Percentiles rank a stretch among this genome's conserved stretches.
These are phyloP conservation scores for Ginglymostoma cirratum DNA, from an alignment of 2,113 vertebrate species.

Conservation along the genomic window DNA sequence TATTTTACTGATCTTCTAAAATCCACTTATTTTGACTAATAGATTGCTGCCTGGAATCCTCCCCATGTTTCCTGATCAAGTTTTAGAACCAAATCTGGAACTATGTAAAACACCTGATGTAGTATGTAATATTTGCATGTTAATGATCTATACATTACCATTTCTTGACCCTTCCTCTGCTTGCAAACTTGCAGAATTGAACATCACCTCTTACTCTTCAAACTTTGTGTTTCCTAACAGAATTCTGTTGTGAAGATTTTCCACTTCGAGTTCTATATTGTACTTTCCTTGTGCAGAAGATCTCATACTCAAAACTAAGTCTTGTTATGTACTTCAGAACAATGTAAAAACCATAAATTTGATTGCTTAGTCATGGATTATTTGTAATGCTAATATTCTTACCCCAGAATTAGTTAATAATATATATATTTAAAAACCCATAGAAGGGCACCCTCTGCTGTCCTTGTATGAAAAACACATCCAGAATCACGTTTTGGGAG, in stretches of 20 bases:
- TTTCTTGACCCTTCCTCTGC: background rate
- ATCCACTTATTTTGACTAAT: background rate
- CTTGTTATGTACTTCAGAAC: background rate
- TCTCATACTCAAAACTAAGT: background rate
- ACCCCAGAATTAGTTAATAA: background rate
- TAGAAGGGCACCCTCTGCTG: background rate
- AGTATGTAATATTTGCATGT: too few species aligned
- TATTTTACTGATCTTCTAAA: background rate
- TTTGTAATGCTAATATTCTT: background rate
- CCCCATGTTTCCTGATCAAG: background rate
- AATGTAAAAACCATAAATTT: background rate
- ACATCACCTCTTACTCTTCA: background rate
- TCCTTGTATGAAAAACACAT: background rate
- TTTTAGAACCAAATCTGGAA: background rate
- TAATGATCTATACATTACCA: background rate
- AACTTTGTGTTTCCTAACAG: background rate
- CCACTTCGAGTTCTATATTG: background rate
- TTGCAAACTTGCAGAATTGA: background rate
- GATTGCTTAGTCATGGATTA: background rate
- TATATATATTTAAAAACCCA: background rate
- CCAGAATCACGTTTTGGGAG: background rate
- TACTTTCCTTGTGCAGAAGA: background rate
- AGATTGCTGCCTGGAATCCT: background rate
- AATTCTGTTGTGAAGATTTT: background rate
- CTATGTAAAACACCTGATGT: background rate